Evolutionary conservation across 2,888 invertebrate genomes (phyloP).

Genomic region (Stictocephala bisonia): DNA sequence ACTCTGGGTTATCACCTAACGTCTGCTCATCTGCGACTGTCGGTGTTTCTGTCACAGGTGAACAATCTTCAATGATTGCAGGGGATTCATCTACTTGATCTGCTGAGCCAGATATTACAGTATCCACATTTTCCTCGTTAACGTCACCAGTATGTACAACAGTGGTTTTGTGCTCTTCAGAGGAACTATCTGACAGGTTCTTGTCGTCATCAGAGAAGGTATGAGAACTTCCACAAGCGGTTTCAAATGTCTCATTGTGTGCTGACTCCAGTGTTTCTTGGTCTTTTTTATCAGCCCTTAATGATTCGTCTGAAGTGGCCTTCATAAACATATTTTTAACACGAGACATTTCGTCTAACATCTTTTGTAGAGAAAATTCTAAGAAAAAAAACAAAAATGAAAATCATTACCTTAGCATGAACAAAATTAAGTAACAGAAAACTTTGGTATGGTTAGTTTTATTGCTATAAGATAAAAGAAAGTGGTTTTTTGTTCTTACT

Average conservation of each 20-base stretch:
- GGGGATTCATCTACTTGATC: neutral
- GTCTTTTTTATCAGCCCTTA: neutral
- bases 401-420: neutral
- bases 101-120: neutral
- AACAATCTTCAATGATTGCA: neutral
- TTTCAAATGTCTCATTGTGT: conserved; percentile 14
- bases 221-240: neutral
- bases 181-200: neutral
- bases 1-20: neutral
- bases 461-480: too few relatives aligned
- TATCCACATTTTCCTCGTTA: neutral
- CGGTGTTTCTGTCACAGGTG: neutral
- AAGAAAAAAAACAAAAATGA: neutral
- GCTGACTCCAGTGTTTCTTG: neutral
- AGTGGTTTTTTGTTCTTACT: too few relatives aligned
- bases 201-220: neutral
- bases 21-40: neutral
- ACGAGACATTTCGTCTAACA: neutral
- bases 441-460: too few relatives aligned
- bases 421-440: neutral
- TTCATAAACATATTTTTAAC: neutral
- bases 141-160: neutral
- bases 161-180: neutral
- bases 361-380: neutral
- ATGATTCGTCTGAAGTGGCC: neutral